These are phyloP conservation scores for Irena cyanogastra DNA, from an alignment of 2,113 vertebrate species.

Conservation along the genomic window DNA sequence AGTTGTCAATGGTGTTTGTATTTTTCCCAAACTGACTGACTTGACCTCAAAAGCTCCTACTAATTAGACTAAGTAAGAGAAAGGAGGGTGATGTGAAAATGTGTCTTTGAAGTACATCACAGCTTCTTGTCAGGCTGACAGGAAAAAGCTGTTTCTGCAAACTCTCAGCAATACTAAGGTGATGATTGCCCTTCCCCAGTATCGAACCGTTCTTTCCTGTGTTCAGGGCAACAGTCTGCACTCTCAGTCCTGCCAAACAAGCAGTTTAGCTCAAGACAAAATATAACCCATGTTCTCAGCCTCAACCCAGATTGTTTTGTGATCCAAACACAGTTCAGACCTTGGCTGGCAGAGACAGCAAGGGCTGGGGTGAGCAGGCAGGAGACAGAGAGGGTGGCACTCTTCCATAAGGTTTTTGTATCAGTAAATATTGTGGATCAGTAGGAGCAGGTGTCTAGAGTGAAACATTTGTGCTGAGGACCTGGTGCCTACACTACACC, in stretches of 20 bases:
- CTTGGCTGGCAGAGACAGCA: background rate
- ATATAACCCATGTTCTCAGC: background rate
- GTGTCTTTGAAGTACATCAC: background rate
- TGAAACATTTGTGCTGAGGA: background rate
- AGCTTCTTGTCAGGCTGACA: background rate
- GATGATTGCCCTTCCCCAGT: background rate
- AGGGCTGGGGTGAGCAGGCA: background rate
- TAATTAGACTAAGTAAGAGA: background rate
- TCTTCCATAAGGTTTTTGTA: background rate
- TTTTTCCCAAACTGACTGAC: background rate
- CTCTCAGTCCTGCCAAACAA: background rate
- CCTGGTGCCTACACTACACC: background rate
- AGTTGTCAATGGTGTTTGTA: background rate
- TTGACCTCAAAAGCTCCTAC: background rate
- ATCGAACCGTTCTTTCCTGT: background rate
- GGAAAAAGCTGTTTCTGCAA: background rate
- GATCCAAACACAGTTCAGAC: background rate
- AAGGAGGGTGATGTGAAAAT: background rate
- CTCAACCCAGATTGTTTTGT: rapidly evolving
- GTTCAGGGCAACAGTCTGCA: rapidly evolving
- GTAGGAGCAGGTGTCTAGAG: background rate
- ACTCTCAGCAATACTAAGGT: background rate
- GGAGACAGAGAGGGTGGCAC: background rate
- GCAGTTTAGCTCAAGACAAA: background rate
- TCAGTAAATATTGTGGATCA: background rate